Evolutionary conservation across 1,140 invertebrate species (phyloP).

Genomic region (Tribolium castaneum): DNA sequence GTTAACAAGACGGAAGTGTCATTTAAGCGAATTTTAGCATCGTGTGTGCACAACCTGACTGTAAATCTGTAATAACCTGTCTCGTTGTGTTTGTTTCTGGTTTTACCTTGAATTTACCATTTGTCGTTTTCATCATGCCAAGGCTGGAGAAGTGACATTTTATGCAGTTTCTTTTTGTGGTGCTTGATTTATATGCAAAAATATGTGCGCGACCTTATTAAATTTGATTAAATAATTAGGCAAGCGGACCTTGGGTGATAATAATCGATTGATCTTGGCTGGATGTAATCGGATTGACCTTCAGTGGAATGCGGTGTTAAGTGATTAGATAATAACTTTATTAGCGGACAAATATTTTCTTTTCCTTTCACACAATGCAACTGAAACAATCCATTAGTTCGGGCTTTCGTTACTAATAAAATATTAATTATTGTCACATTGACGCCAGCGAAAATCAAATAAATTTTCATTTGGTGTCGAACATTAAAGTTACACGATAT

Average conservation of each 20-base stretch:
- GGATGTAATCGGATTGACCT: slow-evolving; percentile 12
- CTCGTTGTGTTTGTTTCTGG: not conserved
- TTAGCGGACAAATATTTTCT: not conserved
- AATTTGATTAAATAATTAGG: slow-evolving; percentile 21
- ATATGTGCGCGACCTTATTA: slow-evolving; percentile 27
- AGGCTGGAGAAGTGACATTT: not conserved
- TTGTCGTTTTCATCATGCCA: not conserved
- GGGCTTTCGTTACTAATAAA: not conserved
- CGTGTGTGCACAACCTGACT: not conserved
- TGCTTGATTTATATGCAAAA: slow-evolving; percentile 10
- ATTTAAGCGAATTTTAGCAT: not conserved
- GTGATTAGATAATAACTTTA: slow-evolving; percentile 22
- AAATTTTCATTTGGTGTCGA: slow-evolving; percentile 15
- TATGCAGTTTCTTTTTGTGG: not conserved
- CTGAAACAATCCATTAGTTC: not conserved
- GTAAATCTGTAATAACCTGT: not conserved
- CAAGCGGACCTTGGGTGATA: slow-evolving; percentile 12
- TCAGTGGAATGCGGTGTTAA: slow-evolving; percentile 11
- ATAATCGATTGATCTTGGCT: slow-evolving; percentile 30
- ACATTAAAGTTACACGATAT: slow-evolving; percentile 26
- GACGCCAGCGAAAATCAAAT: slow-evolving; percentile 15
- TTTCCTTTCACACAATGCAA: not conserved
- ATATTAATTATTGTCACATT: slow-evolving; percentile 10
- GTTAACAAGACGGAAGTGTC: not conserved
- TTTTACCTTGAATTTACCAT: slow-evolving; percentile 5